Base-by-base conservation (phyloP, 35 echinoderm and acorn worm species). In the Diadema setosum region DNA sequence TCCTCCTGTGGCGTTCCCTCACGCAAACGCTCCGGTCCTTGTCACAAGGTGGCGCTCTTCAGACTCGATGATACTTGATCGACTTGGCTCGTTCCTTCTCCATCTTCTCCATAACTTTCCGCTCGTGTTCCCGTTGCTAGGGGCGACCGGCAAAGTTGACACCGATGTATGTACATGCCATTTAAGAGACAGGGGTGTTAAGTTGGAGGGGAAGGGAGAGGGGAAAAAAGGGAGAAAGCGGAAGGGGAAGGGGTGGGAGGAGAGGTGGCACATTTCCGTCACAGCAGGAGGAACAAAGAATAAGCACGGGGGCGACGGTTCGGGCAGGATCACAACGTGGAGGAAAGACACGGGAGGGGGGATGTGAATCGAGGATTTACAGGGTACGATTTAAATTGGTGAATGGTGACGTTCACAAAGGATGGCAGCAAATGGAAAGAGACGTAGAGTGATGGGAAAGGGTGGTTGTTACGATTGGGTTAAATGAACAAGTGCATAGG, bases 61-160 rank as follows among this genome's bases (percentile, higher is more conserved):
- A 78, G 24, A 78, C 73, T 78, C 73, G 73, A 42, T 78, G 73
- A 78, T 78, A 78, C 21, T 41, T 34, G 73, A 78, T 78, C 44
- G 73, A 78, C 44, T 78, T 78, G 73, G 73, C 73, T 4, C 73
- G 73, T 44, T 78, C 73, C 24, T 78, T 78, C 73, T 78, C 35
- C 73, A 78, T 78, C 73, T 78, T 78, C 73, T 78, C 73, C 73
- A 78, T 35, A 33, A 78, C 73, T 44, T 78, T 78, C 35, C 36
- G 29, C 40, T 78, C 73, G 40, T 78, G 73, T 36, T 78, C 73
- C 73, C 73, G 73, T 78, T 78, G 73, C 73, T 78, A 78, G 29
- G 73, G 73, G 73, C 40, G 44, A 78, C 73, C 29, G 37, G 44
- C 73, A 78, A 78, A 78, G 39, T n/a, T n/a, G n/a, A n/a, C n/a